These are phyloP conservation scores for Gryllus bimaculatus DNA, from an alignment of 1,140 invertebrate genomes.

Conservation along the genomic window DNA sequence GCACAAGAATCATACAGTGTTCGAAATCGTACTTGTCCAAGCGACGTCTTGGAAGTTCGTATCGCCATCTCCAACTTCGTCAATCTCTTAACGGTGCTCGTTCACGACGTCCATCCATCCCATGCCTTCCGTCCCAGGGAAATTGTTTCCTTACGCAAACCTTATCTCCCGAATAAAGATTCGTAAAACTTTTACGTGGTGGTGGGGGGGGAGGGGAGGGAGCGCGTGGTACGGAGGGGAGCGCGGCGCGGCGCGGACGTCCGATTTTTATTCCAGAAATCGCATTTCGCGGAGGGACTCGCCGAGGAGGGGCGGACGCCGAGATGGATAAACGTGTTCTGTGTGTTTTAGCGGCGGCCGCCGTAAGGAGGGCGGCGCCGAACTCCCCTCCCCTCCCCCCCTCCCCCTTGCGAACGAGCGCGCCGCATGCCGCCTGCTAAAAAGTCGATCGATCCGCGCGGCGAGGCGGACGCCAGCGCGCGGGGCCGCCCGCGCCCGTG, in stretches of 20 bases:
- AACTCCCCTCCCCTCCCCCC: no score
- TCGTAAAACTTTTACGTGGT: neutral
- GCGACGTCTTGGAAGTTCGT: no score
- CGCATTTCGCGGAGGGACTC: neutral
- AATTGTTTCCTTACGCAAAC: slow-evolving; percentile 4
- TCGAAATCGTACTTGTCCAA: no score
- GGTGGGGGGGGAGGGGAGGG: no score
- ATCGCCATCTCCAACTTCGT: neutral
- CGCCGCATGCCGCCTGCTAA: neutral
- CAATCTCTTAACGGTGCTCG: neutral
- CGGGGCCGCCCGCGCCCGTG: neutral
- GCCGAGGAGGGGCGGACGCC: neutral
- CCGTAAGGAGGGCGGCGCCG: neutral
- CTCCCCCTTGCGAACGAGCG: neutral
- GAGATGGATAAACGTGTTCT: slow-evolving; percentile 4
- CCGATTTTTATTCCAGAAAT: neutral
- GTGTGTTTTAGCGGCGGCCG: neutral
- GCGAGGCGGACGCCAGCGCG: slow-evolving; percentile 7
- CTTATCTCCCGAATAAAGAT: neutral
- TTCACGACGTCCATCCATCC: neutral
- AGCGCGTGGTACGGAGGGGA: no score
- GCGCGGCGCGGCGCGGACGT: no score
- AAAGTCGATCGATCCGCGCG: slow-evolving; percentile 11
- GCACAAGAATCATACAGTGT: no score
- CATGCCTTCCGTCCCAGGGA: neutral